Conservation (phyloP, 2,888 invertebrate genomes). For the Dromius quadrimaculatus region DNA sequence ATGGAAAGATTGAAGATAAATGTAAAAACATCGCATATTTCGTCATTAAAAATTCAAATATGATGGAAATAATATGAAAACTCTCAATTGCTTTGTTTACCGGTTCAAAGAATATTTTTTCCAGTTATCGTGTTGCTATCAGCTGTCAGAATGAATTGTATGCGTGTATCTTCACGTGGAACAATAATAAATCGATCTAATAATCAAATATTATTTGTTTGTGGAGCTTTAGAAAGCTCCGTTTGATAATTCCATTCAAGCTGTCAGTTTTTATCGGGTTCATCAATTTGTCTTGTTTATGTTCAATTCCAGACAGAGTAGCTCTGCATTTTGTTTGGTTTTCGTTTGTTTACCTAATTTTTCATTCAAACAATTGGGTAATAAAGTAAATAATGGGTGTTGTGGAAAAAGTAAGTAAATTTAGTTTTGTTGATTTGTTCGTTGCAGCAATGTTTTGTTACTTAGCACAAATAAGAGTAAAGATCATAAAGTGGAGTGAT, state of each 20-base stretch:
- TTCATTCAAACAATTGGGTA: no score
- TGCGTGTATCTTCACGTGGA: not conserved
- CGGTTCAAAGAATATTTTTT: constrained; percentile 12
- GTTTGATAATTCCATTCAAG: constrained; percentile 2
- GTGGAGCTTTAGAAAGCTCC: constrained; percentile 15
- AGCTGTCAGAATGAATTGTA: constrained; percentile 3
- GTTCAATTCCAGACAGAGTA: no score
- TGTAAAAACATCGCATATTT: constrained; percentile 26
- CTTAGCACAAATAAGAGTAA: no score
- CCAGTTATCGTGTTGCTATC: constrained; percentile 8
- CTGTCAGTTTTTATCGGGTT: constrained; percentile 32
- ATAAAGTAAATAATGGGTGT: no score
- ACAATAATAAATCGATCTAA: constrained; percentile 23
- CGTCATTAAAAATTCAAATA: constrained; percentile 25
- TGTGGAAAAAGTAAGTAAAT: no score
- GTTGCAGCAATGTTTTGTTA: no score
- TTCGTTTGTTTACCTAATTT: no score
- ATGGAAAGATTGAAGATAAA: not conserved
- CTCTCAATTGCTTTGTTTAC: constrained; percentile 15
- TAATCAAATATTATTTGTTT: constrained; percentile 22
- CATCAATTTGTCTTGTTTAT: constrained; percentile 25
- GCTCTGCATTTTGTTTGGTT: no score
- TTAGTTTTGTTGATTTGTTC: no score
- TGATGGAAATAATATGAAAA: not conserved
- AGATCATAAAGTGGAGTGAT: no score